Percentiles rank a stretch among this genome's conserved stretches.
These are phyloP conservation scores for Gopherus evgoodei DNA, from an alignment of 2,113 vertebrate species.

Conservation along the genomic window DNA sequence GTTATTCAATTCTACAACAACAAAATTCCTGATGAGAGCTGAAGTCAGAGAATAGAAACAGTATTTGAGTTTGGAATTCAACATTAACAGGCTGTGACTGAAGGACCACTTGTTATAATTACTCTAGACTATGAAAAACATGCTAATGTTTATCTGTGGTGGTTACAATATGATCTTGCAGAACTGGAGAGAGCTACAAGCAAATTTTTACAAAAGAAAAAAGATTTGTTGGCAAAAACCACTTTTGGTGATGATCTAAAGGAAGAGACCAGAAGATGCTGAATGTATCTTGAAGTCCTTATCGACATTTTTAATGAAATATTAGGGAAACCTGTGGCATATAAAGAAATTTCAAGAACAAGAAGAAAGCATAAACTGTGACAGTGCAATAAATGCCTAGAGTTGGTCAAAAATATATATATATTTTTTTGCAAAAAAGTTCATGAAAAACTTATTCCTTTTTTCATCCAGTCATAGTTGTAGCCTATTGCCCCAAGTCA, in stretches of 20 bases:
- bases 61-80: neutral
- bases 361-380: neutral
- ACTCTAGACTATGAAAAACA: neutral
- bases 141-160: too few relatives aligned
- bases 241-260: neutral
- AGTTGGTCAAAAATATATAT: neutral
- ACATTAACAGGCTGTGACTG: neutral
- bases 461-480: too few relatives aligned
- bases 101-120: neutral
- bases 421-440: neutral
- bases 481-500: too few relatives aligned
- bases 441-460: too few relatives aligned
- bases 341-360: neutral
- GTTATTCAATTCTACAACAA: neutral
- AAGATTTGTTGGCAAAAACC: too few relatives aligned
- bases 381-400: neutral
- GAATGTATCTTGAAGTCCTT: rapidly evolving
- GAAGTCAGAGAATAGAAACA: neutral
- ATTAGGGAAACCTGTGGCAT: neutral
- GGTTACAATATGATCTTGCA: neutral
- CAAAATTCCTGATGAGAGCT: neutral
- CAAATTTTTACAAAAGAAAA: neutral
- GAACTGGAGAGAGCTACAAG: neutral
- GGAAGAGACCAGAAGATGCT: neutral
- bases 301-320: rapidly evolving